These are phyloP conservation scores for Chloropsis cyanopogon DNA, from an alignment of 2,113 vertebrate species.

Conservation along the genomic window DNA sequence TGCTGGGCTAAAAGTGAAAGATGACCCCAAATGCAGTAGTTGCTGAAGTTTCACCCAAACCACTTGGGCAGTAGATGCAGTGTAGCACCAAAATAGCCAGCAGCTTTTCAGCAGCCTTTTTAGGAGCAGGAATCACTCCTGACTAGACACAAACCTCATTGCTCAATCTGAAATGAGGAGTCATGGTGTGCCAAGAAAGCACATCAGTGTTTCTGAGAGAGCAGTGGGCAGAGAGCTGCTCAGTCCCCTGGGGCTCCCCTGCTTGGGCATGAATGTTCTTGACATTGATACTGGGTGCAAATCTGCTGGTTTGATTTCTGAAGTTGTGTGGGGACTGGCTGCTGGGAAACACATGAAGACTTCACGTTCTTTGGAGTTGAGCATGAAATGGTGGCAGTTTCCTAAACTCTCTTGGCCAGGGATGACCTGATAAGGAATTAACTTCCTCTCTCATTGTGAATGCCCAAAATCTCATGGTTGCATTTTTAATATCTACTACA, in stretches of 20 bases:
- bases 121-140: neutral
- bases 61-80: neutral
- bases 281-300: rapidly evolving
- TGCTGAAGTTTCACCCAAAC: neutral
- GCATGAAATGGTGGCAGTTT: neutral
- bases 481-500: neutral
- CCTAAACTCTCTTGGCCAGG: neutral
- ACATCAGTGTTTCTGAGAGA: neutral
- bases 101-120: neutral
- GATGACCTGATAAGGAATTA: neutral
- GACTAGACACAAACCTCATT: neutral
- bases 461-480: neutral
- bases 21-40: neutral
- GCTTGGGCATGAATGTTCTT: neutral
- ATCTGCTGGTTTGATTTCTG: neutral
- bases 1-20: neutral
- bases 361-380: neutral
- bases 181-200: neutral
- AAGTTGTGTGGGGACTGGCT: neutral
- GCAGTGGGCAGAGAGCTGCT: neutral
- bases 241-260: neutral
- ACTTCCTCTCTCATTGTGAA: neutral
- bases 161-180: rapidly evolving
- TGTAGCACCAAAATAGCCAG: neutral
- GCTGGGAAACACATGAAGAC: neutral